Evolutionary conservation across 2,113 vertebrate genomes (phyloP).

Genomic region (Gulo gulo): DNA sequence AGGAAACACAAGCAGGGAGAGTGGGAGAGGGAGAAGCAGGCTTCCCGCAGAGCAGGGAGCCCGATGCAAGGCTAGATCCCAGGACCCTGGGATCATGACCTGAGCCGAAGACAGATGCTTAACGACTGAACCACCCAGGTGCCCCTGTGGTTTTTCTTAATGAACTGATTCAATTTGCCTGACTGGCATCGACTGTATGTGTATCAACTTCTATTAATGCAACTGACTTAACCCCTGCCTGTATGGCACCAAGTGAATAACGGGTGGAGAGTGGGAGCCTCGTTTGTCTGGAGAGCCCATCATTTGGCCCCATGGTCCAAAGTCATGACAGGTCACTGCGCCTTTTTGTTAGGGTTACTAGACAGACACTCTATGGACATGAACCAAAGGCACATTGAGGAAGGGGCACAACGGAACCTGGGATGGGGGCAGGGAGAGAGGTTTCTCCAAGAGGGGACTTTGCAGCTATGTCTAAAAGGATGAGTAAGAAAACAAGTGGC

Average conservation of each 20-base stretch:
- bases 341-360: background rate
- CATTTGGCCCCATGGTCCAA: background rate
- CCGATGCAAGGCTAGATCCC: too few relatives aligned
- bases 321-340: background rate
- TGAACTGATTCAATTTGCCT: background rate
- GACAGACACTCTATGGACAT: background rate
- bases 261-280: background rate
- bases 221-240: background rate
- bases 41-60: too few relatives aligned
- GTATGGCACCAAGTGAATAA: fast-evolving
- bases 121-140: too few relatives aligned
- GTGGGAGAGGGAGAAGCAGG: too few relatives aligned
- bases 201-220: background rate
- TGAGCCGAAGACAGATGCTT: too few relatives aligned
- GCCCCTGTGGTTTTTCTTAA: background rate
- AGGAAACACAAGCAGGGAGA: too few relatives aligned
- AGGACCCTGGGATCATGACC: too few relatives aligned
- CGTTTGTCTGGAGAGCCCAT: background rate
- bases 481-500: background rate
- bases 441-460: background rate
- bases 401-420: background rate
- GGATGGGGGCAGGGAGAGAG: background rate
- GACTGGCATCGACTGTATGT: background rate
- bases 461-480: background rate
- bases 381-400: background rate